These are phyloP conservation scores for Ceriagrion tenellum DNA, from an alignment of 2,888 invertebrate genomes.

Conservation along the genomic window DNA sequence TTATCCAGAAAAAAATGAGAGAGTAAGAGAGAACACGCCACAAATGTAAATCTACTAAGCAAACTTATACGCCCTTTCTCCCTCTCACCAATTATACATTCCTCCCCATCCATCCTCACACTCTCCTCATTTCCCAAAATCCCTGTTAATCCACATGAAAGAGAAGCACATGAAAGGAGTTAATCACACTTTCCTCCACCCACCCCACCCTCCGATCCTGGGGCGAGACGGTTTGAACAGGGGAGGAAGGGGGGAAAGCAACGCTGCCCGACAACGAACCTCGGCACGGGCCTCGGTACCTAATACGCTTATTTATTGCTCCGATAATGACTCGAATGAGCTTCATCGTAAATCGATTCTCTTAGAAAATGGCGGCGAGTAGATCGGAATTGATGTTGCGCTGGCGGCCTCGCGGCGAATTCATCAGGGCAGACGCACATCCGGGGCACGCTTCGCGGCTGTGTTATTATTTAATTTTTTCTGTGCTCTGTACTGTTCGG, in stretches of 20 bases:
- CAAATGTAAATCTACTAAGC: too few relatives aligned
- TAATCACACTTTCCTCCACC: not conserved
- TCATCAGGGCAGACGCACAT: not conserved
- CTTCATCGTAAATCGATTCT: slow-evolving; percentile 28
- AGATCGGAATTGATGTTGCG: not conserved
- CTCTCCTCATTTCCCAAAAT: not conserved
- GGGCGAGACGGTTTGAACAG: too few relatives aligned
- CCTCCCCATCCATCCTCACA: not conserved
- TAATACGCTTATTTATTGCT: slow-evolving; percentile 20
- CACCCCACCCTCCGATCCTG: not conserved
- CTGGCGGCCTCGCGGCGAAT: not conserved
- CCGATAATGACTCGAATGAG: slow-evolving; percentile 17
- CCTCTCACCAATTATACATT: not conserved
- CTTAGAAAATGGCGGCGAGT: not conserved
- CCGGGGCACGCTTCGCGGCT: not conserved
- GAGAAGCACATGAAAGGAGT: not conserved
- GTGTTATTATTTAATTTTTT: not conserved
- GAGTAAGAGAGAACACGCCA: too few relatives aligned
- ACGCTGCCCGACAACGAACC: not conserved
- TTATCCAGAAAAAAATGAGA: too few relatives aligned
- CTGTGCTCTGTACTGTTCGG: not conserved
- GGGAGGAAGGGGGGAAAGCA: not conserved
- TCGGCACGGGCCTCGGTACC: not conserved
- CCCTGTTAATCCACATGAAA: not conserved
- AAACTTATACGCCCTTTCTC: not conserved